A percentile compares a stretch with the other conserved stretches of the same genome.
phyloP scores from a whole-genome alignment of 2,113 vertebrate genomes.

The Bungarus multicinctus region DNA sequence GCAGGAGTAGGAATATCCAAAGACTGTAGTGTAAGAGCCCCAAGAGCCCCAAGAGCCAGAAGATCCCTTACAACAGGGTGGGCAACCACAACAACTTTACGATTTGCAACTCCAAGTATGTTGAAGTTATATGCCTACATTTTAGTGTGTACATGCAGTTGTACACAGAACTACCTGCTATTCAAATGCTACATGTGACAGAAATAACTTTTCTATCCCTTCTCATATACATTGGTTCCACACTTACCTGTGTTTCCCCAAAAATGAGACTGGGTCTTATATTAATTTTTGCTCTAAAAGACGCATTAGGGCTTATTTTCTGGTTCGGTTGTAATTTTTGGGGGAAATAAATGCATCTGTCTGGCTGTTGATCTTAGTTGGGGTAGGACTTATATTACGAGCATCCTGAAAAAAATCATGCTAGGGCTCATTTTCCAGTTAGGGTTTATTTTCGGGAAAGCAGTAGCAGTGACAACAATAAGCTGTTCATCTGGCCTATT shows the following conservation, averaged over 20 bases:
- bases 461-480: neutral
- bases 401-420: too few relatives aligned
- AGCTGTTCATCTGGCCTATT: neutral
- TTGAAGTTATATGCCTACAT: neutral
- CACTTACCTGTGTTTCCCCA: neutral
- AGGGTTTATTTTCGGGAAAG: too few relatives aligned
- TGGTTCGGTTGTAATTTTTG: too few relatives aligned
- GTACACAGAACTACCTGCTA: neutral
- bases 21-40: neutral
- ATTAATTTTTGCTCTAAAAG: too few relatives aligned
- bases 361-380: too few relatives aligned
- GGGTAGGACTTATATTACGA: too few relatives aligned
- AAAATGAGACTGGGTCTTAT: too few relatives aligned
- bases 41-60: neutral
- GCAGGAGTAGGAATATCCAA: neutral
- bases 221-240: neutral
- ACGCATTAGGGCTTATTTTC: too few relatives aligned
- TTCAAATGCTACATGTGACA: neutral
- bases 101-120: neutral
- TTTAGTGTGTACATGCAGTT: neutral
- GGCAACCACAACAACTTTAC: neutral
- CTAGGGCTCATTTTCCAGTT: too few relatives aligned
- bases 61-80: neutral
- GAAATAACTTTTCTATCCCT: neutral
- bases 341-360: too few relatives aligned